These are phyloP conservation scores for Macrobrachium rosenbergii DNA, from an alignment of 1,140 invertebrate species.

Conservation along the genomic window DNA sequence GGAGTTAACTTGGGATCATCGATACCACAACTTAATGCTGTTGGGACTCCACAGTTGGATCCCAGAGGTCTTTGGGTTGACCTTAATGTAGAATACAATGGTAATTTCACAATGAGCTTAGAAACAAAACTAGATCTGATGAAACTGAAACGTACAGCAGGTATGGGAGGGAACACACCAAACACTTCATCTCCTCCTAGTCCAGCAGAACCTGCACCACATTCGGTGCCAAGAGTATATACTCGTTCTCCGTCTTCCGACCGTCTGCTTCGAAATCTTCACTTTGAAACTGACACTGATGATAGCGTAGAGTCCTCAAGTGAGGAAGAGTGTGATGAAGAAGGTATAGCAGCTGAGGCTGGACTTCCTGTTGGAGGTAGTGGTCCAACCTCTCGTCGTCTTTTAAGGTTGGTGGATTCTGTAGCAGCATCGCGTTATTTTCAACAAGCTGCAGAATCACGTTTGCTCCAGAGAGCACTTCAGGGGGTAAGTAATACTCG, in stretches of 20 bases:
- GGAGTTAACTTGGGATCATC: constrained; percentile 83
- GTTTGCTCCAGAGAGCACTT: constrained; percentile 73
- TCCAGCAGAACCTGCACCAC: constrained; percentile 35
- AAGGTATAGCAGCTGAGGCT: constrained; percentile 51
- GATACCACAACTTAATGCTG: constrained; percentile 82
- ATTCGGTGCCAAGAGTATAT: constrained; percentile 34
- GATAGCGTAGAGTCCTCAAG: constrained; percentile 92
- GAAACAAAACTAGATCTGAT: constrained; percentile 96
- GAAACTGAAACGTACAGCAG: constrained; percentile 77
- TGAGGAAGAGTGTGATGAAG: constrained; percentile 78
- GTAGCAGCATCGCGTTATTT: constrained; percentile 86
- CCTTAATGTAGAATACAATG: constrained; percentile 90
- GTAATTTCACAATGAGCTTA: constrained; percentile 89
- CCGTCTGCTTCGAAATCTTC: constrained; percentile 71
- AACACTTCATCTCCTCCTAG: constrained; percentile 39
- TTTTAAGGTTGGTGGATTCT: constrained; percentile 59
- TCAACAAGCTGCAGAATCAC: constrained; percentile 78
- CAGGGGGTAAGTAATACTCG: constrained; percentile 88
- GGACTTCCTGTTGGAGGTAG: constrained; percentile 61
- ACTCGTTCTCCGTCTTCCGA: constrained; percentile 57
- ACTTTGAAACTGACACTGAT: constrained; percentile 87
- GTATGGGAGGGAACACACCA: constrained; percentile 28
- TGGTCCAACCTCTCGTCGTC: constrained; percentile 54
- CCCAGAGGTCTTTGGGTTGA: constrained; percentile 94
- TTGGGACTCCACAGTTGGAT: constrained; percentile 83